Evolutionary conservation across 2,797 vertebrate genomes (phyloP).

Genomic region (Dermochelys coriacea): DNA sequence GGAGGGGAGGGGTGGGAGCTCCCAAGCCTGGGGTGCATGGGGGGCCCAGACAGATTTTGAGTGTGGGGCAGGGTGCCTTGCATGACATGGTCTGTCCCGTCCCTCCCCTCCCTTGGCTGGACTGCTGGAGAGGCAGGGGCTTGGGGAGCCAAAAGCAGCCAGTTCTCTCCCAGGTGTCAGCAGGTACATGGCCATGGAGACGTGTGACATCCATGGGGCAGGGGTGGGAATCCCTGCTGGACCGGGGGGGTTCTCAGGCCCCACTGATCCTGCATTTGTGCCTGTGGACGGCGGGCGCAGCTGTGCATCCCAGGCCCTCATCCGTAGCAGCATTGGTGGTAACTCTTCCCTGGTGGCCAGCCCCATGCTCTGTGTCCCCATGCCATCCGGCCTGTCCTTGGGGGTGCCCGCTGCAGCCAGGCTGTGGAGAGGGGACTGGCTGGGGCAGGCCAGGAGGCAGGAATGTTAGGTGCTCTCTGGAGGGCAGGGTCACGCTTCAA

Average conservation of each 20-base stretch:
- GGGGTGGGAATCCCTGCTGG: background rate
- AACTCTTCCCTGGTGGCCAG: background rate
- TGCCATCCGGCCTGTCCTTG: rapidly evolving
- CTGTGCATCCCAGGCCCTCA: no score
- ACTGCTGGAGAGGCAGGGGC: background rate
- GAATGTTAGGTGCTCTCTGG: background rate
- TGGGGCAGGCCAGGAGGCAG: rapidly evolving
- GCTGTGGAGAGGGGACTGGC: background rate
- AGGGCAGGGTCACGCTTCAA: background rate
- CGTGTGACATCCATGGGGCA: rapidly evolving
- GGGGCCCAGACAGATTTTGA: background rate
- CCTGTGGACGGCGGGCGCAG: no score
- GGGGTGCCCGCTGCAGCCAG: background rate
- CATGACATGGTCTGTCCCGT: no score
- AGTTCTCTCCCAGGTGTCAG: background rate
- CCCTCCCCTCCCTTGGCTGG: no score
- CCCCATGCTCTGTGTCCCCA: rapidly evolving
- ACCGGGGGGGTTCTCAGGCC: background rate
- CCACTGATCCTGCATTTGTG: background rate
- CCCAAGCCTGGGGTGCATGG: background rate
- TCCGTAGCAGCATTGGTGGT: no score
- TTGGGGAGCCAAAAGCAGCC: background rate
- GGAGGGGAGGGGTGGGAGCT: no score
- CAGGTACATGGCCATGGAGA: background rate
- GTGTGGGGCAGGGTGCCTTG: no score